Evolutionary conservation across 2,113 vertebrate species (phyloP), one percentile per base, ranked within the genome.

Genomic region (Hymenochirus boettgeri): DNA sequence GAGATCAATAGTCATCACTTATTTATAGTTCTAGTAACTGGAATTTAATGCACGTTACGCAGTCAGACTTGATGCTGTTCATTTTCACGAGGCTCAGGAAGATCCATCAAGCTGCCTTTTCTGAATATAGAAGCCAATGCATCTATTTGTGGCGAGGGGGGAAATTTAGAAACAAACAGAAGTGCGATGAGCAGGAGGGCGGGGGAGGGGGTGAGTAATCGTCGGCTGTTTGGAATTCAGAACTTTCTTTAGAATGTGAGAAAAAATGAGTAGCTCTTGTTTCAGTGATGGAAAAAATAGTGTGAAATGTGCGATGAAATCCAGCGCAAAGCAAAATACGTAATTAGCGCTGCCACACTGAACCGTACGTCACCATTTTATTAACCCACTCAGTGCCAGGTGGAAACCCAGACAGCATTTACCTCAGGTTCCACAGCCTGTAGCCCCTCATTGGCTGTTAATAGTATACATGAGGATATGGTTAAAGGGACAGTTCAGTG

Each of bases 11-110:
- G 56, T 54, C 60, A 71, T 74, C 75, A 76, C 62, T 80, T 75
- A 77, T 82, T 80, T 71, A 76, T 74, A 37, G 70, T 79, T 79
- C 74, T 78, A 81, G 75, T 79, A 81, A 81, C 72, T 60, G 72
- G 6, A 67, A 73, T 78, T 64, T 83, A 79, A 84, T 79, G 71
- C 39, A n/a, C 39, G n/a, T 13, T 79, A 76, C 71, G 79, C 73
- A 55, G 54, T 69, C 73, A 75, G 70, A 74, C 71, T 72, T 26
- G 25, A 56, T 58, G 62, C 39, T 73, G 69, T 74, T 62, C 70
- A 73, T 59, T 70, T n/a, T 46, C 61, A 61, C 70, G 58, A 37
- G 62, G 54, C 72, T 71, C 74, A 27, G 64, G 12, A 75, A 71
- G 69, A 73, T 77, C 77, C 62, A 70, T 58, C 70, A 61, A 64